A percentile compares a stretch with the other conserved stretches of the same genome.
These are phyloP conservation scores for Daktulosphaira vitifoliae DNA, from an alignment of 1,140 invertebrate genomes.

Conservation along the genomic window DNA sequence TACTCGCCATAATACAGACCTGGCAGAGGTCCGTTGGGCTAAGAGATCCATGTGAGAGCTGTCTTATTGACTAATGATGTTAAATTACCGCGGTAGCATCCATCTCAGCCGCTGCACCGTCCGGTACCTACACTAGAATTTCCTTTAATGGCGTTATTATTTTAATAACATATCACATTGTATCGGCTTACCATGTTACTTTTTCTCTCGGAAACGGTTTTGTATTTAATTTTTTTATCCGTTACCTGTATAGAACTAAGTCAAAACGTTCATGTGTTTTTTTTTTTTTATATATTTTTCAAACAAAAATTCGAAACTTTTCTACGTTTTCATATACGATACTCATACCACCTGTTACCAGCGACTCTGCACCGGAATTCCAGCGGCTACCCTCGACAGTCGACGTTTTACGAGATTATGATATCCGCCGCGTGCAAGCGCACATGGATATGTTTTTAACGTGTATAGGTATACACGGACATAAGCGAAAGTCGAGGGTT, in stretches of 20 bases:
- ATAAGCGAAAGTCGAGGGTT: not conserved
- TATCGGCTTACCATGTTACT: too few relatives aligned
- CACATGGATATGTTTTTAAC: not conserved
- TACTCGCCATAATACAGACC: too few relatives aligned
- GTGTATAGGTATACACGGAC: not conserved
- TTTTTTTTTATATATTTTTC: too few relatives aligned
- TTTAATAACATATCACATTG: constrained; percentile 22
- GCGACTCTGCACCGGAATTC: too few relatives aligned
- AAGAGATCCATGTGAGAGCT: constrained; percentile 2
- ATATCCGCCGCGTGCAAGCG: not conserved
- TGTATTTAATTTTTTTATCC: too few relatives aligned
- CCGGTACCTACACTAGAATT: not conserved
- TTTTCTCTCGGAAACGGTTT: too few relatives aligned
- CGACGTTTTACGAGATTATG: constrained; percentile 29
- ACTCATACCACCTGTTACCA: too few relatives aligned
- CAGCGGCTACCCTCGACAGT: not conserved
- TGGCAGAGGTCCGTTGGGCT: not conserved
- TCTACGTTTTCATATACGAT: too few relatives aligned
- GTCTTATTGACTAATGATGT: constrained; percentile 28
- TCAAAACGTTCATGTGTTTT: too few relatives aligned
- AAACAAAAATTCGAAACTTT: too few relatives aligned
- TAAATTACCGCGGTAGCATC: constrained; percentile 27
- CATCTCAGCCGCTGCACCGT: not conserved
- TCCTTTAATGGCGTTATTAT: constrained; percentile 22
- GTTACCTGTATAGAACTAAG: too few relatives aligned